phyloP scores from a whole-genome alignment of 1,140 invertebrate genomes.

The Drosophila punjabiensis region DNA sequence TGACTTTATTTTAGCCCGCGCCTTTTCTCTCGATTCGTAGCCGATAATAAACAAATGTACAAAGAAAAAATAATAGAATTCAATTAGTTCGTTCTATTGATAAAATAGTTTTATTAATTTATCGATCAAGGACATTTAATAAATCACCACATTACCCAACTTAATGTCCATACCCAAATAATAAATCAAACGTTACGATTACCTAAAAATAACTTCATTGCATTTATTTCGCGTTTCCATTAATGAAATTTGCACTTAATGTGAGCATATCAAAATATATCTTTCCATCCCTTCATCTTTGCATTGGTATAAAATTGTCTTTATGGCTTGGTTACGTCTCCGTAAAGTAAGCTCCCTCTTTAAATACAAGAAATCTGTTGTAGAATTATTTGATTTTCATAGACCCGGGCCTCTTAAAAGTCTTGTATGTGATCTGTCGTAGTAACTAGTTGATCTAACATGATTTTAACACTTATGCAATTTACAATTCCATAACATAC shows the following conservation, averaged over 20 bases:
- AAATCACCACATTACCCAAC: background rate
- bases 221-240: constrained; percentile 48
- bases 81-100: background rate
- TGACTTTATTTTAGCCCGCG: too few species aligned
- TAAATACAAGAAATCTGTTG: constrained; percentile 16
- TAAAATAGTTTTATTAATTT: background rate
- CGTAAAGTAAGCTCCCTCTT: constrained; percentile 6
- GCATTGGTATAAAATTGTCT: constrained; percentile 60
- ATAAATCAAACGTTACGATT: background rate
- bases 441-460: constrained; percentile 35
- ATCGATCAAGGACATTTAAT: background rate
- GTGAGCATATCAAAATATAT: constrained; percentile 75
- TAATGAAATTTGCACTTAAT: constrained; percentile 49
- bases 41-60: too few species aligned
- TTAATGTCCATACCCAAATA: constrained; percentile 5
- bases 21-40: too few species aligned
- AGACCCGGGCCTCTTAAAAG: constrained; percentile 25
- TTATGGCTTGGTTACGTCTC: constrained; percentile 58
- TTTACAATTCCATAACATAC: constrained; percentile 39
- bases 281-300: constrained; percentile 29
- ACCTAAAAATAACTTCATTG: constrained; percentile 44
- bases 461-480: constrained; percentile 36
- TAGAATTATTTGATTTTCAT: constrained; percentile 16
- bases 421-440: constrained; percentile 37
- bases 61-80: too few species aligned